Evolutionary conservation across 2,113 vertebrate species (phyloP), one percentile per base, ranked within the genome.

Genomic region (Greenwoodochromis staneri): DNA sequence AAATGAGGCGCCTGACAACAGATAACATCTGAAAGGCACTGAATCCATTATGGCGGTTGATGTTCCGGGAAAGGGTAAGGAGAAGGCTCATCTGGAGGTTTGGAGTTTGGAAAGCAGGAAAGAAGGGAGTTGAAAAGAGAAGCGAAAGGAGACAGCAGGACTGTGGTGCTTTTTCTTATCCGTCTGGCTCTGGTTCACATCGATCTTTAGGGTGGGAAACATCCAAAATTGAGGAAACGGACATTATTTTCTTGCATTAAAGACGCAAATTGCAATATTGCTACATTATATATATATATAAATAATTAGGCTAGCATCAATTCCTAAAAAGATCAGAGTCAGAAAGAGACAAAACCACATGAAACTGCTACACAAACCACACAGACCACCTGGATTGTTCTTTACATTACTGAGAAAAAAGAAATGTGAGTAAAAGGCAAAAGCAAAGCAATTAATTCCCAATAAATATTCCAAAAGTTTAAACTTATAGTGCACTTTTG

Each of bases 21-120:
- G 94, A 95, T 93, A 93, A 88, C 78, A 95, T 95, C 94, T 91
- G 91, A 90, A 88, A 92, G 40, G 85, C 82, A 40, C 83, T 27
- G 88, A 85, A 91, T 88, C 93, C 94, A 95, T 96, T 95, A 96
- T 45, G 81, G 87, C 6, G 31, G 92, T 57, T 55, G 91, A 83
- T 88, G 87, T 93, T 91, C 87, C 85, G 14, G 90, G 90, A 94
- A 94, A 84, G 89, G 45, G 71, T 3, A 61, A 85, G 55, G 29
- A 78, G 73, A 80, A 84, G 61, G 47, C 78, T 78, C 87, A 51
- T 89, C 80, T 47, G 53, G 82, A 90, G 63, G 66, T 89, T 81
- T 81, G 66, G 82, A 85, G 85, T 63, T 61, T 19, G 82, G 29
- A 36, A 80, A n/a, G 42, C 29, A 66, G 81, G 82, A 69, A 31